Evolutionary conservation across 2,797 vertebrate species (phyloP).

Genomic region (Knipowitschia caucasica): DNA sequence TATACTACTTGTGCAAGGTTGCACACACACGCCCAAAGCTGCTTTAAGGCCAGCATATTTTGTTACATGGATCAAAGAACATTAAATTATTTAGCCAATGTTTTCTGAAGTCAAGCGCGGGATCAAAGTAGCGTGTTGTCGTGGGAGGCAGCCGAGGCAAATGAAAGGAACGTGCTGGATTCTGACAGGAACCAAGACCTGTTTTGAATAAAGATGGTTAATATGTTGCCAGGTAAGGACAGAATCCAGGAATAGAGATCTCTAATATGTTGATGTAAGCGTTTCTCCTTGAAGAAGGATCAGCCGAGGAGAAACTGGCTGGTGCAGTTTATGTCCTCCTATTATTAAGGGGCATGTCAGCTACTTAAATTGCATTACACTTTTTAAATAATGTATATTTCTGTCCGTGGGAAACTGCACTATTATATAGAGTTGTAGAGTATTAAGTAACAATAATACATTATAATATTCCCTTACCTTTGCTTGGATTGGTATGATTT

Average conservation of each 20-base stretch:
- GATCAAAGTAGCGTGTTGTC: constrained; percentile 13
- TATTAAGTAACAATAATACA: no score
- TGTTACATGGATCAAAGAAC: constrained; percentile 7
- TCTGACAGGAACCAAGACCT: background rate
- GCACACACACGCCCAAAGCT: constrained; percentile 5
- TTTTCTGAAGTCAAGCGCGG: constrained; percentile 2
- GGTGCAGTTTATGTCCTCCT: no score
- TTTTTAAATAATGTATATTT: no score
- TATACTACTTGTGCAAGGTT: constrained; percentile 3
- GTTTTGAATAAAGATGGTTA: constrained; percentile 1
- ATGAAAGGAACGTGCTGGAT: background rate
- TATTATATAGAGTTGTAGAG: no score
- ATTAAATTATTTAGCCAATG: constrained; percentile 17
- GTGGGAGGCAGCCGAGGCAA: constrained; percentile 10
- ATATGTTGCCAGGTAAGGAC: background rate
- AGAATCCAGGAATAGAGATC: background rate
- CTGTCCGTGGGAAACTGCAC: no score
- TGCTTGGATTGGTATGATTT: no score
- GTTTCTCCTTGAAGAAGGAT: no score
- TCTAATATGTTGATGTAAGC: background rate
- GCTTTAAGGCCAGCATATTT: constrained; percentile 12
- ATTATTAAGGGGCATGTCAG: no score
- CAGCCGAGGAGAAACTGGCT: no score
- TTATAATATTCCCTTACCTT: no score
- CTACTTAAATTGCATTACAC: no score